phyloP scores from a whole-genome alignment of 2,888 invertebrate species.

The Craniophora ligustri region DNA sequence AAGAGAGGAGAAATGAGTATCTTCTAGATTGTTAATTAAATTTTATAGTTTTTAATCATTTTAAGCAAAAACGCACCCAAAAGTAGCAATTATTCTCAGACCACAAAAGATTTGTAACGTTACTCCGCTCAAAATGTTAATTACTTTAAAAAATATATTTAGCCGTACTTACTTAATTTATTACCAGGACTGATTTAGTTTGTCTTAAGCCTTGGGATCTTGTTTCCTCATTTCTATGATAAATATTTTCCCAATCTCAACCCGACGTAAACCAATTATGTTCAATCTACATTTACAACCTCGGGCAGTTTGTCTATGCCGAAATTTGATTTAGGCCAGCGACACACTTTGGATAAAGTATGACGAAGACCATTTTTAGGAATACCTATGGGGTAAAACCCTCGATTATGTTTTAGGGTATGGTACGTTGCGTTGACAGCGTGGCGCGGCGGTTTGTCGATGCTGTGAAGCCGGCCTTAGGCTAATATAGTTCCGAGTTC shows the following conservation, averaged over 20 bases:
- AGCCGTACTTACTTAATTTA: conserved; percentile 58
- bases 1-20: no score
- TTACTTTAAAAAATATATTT: no score
- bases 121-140: no score
- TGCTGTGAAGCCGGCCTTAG: conserved; percentile 7
- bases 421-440: no score
- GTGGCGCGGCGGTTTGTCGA: neutral
- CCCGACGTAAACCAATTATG: conserved; percentile 61
- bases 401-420: neutral
- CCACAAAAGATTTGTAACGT: no score
- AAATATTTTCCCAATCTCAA: conserved; percentile 67
- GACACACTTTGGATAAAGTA: conserved; percentile 6
- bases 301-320: conserved; percentile 30
- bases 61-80: no score
- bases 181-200: conserved; percentile 57
- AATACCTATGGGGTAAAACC: neutral
- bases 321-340: conserved; percentile 36
- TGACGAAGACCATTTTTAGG: neutral
- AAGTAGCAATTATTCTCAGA: no score
- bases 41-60: no score
- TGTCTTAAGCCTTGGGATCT: conserved; percentile 56
- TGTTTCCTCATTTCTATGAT: conserved; percentile 66
- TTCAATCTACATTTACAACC: conserved; percentile 60
- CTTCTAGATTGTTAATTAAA: no score
- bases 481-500: conserved; percentile 44